phyloP scores from a whole-genome alignment of 2,113 vertebrate species.

The Centropristis striata region DNA sequence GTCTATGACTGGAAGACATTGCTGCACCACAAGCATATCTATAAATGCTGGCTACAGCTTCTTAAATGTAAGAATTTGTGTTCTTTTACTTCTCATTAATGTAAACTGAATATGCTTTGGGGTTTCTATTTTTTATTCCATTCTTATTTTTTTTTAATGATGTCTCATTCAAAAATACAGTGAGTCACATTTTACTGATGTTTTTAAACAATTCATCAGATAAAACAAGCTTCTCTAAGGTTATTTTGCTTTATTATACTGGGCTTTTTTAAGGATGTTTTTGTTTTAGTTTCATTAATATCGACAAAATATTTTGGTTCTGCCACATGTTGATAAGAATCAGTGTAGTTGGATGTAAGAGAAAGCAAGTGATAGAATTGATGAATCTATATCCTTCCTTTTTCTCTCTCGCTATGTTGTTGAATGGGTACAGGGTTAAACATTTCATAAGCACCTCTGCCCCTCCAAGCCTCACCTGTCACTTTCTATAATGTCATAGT shows the following conservation, averaged over 20 bases:
- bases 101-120: not conserved
- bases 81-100: not conserved
- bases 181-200: no score
- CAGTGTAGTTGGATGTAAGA: not conserved
- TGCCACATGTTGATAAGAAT: not conserved
- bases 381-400: not conserved
- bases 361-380: not conserved
- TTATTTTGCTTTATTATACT: not conserved
- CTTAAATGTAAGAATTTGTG: not conserved
- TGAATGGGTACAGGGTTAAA: not conserved
- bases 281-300: not conserved
- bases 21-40: not conserved
- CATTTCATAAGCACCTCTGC: not conserved
- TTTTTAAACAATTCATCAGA: no score
- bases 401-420: not conserved
- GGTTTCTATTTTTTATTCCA: not conserved
- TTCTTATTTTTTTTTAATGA: no score
- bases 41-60: not conserved
- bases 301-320: not conserved
- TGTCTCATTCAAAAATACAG: no score
- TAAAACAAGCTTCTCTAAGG: no score
- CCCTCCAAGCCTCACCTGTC: slow-evolving; percentile 14
- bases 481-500: slow-evolving; percentile 40
- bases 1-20: not conserved
- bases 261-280: not conserved